Evolutionary conservation across 2,888 invertebrate species (phyloP), one percentile per base, ranked within the genome.

Genomic region (Leuctra nigra): DNA sequence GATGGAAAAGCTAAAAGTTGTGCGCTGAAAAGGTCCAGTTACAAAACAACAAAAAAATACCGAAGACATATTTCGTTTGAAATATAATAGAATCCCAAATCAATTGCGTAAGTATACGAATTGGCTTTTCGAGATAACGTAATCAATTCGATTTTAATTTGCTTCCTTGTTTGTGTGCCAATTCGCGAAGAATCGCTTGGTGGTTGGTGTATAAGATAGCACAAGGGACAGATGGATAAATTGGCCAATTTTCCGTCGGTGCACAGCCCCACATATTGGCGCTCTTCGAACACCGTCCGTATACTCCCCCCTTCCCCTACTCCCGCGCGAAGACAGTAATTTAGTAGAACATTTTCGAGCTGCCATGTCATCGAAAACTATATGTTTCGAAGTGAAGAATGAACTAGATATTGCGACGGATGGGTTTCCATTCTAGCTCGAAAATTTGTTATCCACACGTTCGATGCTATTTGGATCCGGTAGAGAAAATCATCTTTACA

Each of bases 361-460:
- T 50, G 50, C 50, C 35, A 50, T 33, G 50, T 50, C 50, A 50
- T 50, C 50, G 50, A 35, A 41, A 50, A 50, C 50, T 35, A 29
- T 48, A 18, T 50, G 50, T 23, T 35, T 18, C 50, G 50, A 50
- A 20, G 13, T 23, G 50, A 50, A 50, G 35, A 44, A 44, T 23
- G 22, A 20, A 44, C 20, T 20, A 4, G 44, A 50, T 33, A 50
- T 33, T 20, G 36, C 20, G 20, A 50, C 33, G 35, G 50, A 35
- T 50, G 33, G 33, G 33, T 23, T 50, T n/a, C n/a, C n/a, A n/a
- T n/a, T n/a, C n/a, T n/a, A n/a, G n/a, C n/a, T n/a, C n/a, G n/a
- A n/a, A n/a, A n/a, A n/a, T n/a, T n/a, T n/a, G n/a, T n/a, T n/a
- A n/a, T n/a, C n/a, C n/a, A n/a, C n/a, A n/a, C n/a, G n/a, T n/a